A percentile compares a stretch with the other conserved stretches of the same genome.
These are phyloP conservation scores for Argyrosomus japonicus DNA, from an alignment of 2,113 vertebrate species.

Conservation along the genomic window DNA sequence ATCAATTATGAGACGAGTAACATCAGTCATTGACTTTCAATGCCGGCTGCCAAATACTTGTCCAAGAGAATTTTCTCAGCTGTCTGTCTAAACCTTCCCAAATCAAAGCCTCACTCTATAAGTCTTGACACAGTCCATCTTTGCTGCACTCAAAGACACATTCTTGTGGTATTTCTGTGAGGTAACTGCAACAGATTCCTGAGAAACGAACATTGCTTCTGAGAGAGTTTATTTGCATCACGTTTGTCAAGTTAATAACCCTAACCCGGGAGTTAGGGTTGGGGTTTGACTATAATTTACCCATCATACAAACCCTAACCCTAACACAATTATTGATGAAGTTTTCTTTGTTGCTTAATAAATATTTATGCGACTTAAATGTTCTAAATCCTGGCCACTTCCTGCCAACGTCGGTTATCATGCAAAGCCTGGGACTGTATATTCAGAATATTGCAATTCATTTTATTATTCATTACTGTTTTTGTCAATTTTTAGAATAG, in stretches of 20 bases:
- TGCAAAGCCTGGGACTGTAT: not conserved
- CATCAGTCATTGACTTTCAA: slow-evolving; percentile 67
- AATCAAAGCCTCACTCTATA: slow-evolving; percentile 53
- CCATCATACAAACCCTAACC: not conserved
- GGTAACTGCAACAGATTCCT: not conserved
- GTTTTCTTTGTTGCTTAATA: not conserved
- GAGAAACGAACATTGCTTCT: not conserved
- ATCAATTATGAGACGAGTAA: slow-evolving; percentile 65
- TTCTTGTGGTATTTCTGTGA: slow-evolving; percentile 8
- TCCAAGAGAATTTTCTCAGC: slow-evolving; percentile 65
- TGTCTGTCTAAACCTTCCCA: slow-evolving; percentile 53
- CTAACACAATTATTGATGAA: too few relatives aligned
- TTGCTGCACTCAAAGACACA: slow-evolving; percentile 9
- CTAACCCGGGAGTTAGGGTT: too few relatives aligned
- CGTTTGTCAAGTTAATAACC: too few relatives aligned
- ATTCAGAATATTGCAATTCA: not conserved
- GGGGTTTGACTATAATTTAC: not conserved
- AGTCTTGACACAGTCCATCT: slow-evolving; percentile 36
- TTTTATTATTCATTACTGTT: not conserved
- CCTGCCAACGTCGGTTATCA: not conserved
- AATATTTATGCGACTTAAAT: not conserved
- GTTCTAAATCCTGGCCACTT: not conserved
- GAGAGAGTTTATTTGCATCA: not conserved
- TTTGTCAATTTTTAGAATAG: not conserved
- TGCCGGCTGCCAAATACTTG: slow-evolving; percentile 58